Evolutionary conservation across 2,888 invertebrate species (phyloP).

Genomic region (Pandemis heparana): DNA sequence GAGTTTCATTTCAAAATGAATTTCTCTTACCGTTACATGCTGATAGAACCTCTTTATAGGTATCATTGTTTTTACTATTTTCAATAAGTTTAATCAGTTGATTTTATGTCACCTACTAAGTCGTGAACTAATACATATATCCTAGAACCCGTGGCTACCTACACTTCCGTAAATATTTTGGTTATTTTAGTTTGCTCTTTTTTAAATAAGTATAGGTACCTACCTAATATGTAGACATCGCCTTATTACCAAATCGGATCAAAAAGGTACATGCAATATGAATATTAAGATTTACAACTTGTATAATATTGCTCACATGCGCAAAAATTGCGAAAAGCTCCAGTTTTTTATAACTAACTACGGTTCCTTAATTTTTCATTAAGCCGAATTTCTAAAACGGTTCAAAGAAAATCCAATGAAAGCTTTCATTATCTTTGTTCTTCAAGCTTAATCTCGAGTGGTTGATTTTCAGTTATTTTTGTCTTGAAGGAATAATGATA

Average conservation of each 20-base stretch:
- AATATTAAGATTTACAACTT: not conserved
- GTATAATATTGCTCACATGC: not conserved
- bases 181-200: no score
- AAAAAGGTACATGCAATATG: not conserved
- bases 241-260: no score
- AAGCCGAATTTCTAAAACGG: not conserved
- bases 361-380: not conserved
- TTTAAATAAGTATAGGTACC: no score
- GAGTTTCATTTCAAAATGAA: not conserved
- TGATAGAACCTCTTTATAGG: no score
- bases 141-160: no score
- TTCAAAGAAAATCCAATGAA: not conserved
- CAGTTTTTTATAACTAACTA: not conserved
- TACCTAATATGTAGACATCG: no score
- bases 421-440: not conserved
- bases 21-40: not conserved
- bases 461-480: conserved; percentile 4
- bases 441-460: not conserved
- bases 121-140: no score
- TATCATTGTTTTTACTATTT: not conserved
- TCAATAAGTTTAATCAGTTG: not conserved
- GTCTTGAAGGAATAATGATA: not conserved
- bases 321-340: not conserved
- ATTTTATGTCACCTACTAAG: no score
- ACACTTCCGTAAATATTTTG: no score